Conservation (phyloP, 1,140 invertebrate genomes). For the Drosophila lowei region DNA sequence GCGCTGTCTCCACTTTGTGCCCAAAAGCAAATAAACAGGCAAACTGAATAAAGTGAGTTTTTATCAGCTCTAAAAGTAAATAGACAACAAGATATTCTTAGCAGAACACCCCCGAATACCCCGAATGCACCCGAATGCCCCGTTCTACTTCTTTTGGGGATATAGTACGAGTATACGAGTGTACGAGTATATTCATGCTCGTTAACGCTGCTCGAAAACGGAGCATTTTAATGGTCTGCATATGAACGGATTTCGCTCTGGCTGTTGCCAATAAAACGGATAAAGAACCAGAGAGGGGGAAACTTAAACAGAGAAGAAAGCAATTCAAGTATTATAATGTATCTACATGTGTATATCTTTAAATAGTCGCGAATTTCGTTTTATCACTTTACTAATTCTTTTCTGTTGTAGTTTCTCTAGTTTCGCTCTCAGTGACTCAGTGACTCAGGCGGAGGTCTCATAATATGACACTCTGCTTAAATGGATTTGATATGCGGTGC, state of each 20-base stretch:
- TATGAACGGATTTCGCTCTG: constrained; percentile 66
- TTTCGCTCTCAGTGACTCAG: not conserved
- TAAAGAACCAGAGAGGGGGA: constrained; percentile 18
- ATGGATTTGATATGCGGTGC: constrained; percentile 41
- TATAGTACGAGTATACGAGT: not conserved
- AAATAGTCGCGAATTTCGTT: constrained; percentile 3
- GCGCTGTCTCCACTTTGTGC: constrained; percentile 47
- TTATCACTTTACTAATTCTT: not conserved
- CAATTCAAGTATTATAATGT: constrained; percentile 35
- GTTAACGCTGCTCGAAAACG: constrained; percentile 57
- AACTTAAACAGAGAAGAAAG: constrained; percentile 49
- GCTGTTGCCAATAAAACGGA: constrained; percentile 57
- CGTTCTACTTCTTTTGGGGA: constrained; percentile 32
- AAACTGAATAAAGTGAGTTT: constrained; percentile 77
- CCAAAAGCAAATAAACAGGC: constrained; percentile 53
- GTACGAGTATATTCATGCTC: not conserved
- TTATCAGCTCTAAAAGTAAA: constrained; percentile 73
- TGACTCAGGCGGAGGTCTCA: constrained; percentile 23
- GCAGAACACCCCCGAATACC: constrained; percentile 38
- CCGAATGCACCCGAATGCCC: too few relatives aligned
- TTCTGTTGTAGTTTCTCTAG: constrained; percentile 20
- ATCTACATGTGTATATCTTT: constrained; percentile 6
- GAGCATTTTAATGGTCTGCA: constrained; percentile 63
- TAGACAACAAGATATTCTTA: constrained; percentile 74
- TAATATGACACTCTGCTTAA: constrained; percentile 39